Evolutionary conservation across 2,113 vertebrate genomes (phyloP).

Genomic region (Neotragus pygmaeus): DNA sequence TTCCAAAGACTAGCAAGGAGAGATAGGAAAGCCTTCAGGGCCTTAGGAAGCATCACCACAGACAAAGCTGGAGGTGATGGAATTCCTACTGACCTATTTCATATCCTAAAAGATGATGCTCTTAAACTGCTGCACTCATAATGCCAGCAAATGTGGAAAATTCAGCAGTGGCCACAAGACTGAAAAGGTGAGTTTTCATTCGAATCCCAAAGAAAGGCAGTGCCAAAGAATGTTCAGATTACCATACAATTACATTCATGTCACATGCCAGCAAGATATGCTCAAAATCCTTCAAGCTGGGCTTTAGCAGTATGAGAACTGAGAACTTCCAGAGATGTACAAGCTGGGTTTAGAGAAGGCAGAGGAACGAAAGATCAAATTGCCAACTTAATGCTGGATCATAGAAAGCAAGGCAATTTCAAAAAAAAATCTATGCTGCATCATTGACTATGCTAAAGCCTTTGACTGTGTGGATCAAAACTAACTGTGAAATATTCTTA

Average conservation of each 20-base stretch:
- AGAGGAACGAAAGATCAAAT: neutral
- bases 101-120: neutral
- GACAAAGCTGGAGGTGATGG: neutral
- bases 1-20: neutral
- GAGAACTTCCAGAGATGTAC: neutral
- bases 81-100: neutral
- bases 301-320: neutral
- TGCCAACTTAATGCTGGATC: rapidly evolving
- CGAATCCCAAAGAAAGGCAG: neutral
- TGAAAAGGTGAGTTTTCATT: neutral
- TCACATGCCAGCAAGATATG: neutral
- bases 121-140: neutral
- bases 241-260: neutral
- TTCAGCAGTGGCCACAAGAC: neutral
- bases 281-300: neutral
- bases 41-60: neutral
- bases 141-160: neutral
- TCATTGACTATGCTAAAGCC: too few relatives aligned
- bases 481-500: too few relatives aligned
- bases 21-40: neutral
- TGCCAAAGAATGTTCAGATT: neutral
- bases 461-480: too few relatives aligned
- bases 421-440: too few relatives aligned
- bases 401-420: neutral
- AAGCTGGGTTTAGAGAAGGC: neutral